Conservation (phyloP, 1,140 invertebrate species). For the Macrotrachela quadricornifera region DNA sequence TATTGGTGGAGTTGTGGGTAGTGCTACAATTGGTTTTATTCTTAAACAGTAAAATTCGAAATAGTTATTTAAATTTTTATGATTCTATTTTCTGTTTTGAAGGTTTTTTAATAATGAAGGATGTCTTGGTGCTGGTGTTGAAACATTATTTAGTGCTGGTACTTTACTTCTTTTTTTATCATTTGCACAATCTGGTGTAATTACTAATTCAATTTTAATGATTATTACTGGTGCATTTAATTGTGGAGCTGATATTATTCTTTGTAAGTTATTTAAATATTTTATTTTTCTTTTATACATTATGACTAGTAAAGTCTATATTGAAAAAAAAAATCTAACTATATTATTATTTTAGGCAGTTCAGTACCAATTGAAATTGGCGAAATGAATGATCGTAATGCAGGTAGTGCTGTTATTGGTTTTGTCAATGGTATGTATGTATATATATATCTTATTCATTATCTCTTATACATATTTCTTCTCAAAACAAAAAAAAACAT, state of each 20-base stretch:
- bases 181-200: slow-evolving; percentile 28
- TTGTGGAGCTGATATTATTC: slow-evolving; percentile 33
- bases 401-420: slow-evolving; percentile 32
- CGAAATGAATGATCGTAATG: slow-evolving; percentile 29
- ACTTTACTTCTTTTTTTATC: slow-evolving; percentile 30
- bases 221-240: slow-evolving; percentile 33
- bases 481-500: too few relatives aligned
- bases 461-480: too few relatives aligned
- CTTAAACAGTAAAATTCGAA: slow-evolving; percentile 21
- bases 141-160: slow-evolving; percentile 23
- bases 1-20: slow-evolving; percentile 34
- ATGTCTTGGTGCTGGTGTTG: slow-evolving; percentile 28
- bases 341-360: too few relatives aligned
- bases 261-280: slow-evolving; percentile 24
- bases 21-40: slow-evolving; percentile 30
- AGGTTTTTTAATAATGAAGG: slow-evolving; percentile 25
- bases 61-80: not conserved
- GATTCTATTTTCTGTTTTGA: slow-evolving; percentile 12
- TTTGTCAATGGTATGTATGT: slow-evolving; percentile 31
- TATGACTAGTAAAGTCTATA: too few relatives aligned
- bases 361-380: slow-evolving; percentile 33
- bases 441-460: too few relatives aligned
- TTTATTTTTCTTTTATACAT: too few relatives aligned
- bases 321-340: too few relatives aligned
- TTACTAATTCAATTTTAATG: slow-evolving; percentile 30